Base-by-base conservation (phyloP, 2,888 invertebrate species). In the Hemaris fuciformis region DNA sequence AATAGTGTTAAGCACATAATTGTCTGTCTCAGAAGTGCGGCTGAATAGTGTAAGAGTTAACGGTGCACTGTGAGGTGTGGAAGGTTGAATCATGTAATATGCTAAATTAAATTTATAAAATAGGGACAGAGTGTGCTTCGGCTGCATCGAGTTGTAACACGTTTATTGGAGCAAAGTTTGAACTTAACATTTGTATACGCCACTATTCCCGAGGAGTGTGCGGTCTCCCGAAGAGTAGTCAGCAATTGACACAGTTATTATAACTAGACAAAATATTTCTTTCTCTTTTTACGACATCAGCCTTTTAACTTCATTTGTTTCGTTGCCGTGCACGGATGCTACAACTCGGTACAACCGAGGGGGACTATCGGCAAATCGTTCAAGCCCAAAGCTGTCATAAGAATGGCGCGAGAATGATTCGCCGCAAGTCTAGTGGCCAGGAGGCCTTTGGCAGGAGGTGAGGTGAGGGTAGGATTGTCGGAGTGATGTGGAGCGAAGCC, bases 401-500 rank as follows among this genome's bases (percentile, higher is more conserved):
- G 45, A 45, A 23, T 45, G 45, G 45, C 4, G 10, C 3, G 7
- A 20, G 45, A 45, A 23, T 45, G 10, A 27, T 7, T 48, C 7
- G 48, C 15, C 48, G 48, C 15, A n/a, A 7, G 48, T 23, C 8
- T 13, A 27, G 10, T 20, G 15, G 20, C 10, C 13, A n/a, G 18
- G 57, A 7, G 25, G 7, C 18, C 23, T 23, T 43, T 61, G 62
- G 62, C 66, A 60, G 57, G 45, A 60, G 58, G 60, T 43, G 46
- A 57, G 57, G 66, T 56, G 66, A 66, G 76, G 76, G 79, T 70
- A 67, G 82, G 83, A 77, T 77, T 83, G 81, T 80, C 80, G 75
- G 75, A 68, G 77, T 75, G 78, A 71, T 67, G 74, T 71, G 72
- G 34, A 64, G 63, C 53, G 46, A 66, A 73, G 65, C 70, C 84